Conservation (phyloP, 2,113 vertebrate species). For the Catharus minimus region DNA sequence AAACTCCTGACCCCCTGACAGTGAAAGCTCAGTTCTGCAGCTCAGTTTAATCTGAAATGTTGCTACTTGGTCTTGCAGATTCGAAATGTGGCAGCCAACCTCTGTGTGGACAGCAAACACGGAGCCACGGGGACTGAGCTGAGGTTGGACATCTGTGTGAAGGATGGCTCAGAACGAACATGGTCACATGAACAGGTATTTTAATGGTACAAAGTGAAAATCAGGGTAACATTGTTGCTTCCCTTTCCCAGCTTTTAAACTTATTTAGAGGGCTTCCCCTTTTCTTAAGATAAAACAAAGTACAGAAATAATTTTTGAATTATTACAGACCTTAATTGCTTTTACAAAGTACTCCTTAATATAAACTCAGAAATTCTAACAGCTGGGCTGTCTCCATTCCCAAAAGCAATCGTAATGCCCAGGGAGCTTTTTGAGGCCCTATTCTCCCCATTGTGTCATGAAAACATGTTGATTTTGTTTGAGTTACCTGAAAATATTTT, state of each 20-base stretch:
- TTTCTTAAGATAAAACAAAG: neutral
- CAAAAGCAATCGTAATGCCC: neutral
- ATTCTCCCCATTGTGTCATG: neutral
- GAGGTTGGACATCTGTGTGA: conserved; percentile 84
- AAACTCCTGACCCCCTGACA: neutral
- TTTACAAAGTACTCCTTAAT: neutral
- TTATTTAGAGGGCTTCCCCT: neutral
- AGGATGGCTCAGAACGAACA: conserved; percentile 86
- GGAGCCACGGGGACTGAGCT: conserved; percentile 85
- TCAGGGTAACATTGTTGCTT: neutral
- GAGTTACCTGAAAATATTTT: neutral
- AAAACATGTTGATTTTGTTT: neutral
- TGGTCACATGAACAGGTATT: conserved; percentile 91
- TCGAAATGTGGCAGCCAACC: conserved; percentile 80
- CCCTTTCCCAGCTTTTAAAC: neutral
- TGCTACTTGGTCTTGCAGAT: conserved; percentile 74
- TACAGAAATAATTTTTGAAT: neutral
- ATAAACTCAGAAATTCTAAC: neutral
- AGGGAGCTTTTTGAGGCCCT: neutral
- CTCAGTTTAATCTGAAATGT: neutral
- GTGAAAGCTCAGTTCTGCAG: neutral
- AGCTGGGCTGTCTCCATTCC: neutral
- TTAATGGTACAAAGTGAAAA: neutral
- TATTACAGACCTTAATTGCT: neutral
- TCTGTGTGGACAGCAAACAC: conserved; percentile 88